A percentile compares a stretch with the other conserved stretches of the same genome.
Conservation (phyloP, 2,797 vertebrate genomes). For the Oreochromis grahami region DNA sequence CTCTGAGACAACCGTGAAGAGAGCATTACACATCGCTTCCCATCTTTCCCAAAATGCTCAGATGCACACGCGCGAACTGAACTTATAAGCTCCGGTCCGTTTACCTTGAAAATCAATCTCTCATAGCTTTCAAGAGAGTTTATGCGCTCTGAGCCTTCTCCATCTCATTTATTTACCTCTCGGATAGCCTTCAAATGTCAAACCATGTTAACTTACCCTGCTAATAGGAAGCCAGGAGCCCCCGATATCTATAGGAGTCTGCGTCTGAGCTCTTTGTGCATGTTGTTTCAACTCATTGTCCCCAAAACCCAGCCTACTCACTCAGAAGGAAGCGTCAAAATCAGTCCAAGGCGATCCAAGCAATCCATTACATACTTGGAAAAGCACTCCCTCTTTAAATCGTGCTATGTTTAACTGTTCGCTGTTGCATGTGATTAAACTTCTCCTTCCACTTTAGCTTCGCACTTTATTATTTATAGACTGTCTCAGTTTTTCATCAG, state of each 20-base stretch:
- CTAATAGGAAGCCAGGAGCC: neutral
- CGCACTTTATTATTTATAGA: neutral
- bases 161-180: constrained; percentile 24
- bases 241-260: neutral
- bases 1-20: constrained; percentile 29
- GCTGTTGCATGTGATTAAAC: neutral
- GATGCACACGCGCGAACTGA: neutral
- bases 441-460: neutral
- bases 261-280: neutral
- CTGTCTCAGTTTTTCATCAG: neutral
- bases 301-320: neutral
- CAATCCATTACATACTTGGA: neutral
- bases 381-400: neutral
- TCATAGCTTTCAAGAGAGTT: constrained; percentile 25
- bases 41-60: neutral
- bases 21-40: constrained; percentile 24
- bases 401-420: neutral
- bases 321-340: neutral
- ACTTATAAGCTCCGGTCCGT: constrained; percentile 14
- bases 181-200: constrained; percentile 45
- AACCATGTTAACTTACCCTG: neutral
- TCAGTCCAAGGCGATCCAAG: neutral
- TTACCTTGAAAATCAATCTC: constrained; percentile 52
- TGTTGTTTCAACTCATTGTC: neutral
- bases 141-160: constrained; percentile 10